These are phyloP conservation scores for Sericinus montela DNA, from an alignment of 2,888 invertebrate genomes.

Conservation along the genomic window DNA sequence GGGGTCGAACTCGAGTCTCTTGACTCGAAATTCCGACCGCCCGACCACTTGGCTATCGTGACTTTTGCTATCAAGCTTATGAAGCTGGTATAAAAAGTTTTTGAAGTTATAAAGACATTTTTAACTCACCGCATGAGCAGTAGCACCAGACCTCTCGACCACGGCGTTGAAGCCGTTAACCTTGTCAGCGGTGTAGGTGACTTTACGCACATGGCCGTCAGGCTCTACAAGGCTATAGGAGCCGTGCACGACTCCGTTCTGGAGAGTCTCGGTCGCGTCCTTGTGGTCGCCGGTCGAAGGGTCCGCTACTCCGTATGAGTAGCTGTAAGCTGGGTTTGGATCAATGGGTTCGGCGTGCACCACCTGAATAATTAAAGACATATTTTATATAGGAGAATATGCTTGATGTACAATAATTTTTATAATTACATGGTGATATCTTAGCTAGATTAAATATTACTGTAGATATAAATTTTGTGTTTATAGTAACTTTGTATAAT, in stretches of 20 bases:
- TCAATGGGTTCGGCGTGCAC: conserved; percentile 69
- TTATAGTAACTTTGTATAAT: too few species aligned
- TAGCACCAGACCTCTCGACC: conserved; percentile 67
- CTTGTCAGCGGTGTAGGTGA: conserved; percentile 76
- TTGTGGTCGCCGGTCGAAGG: conserved; percentile 75
- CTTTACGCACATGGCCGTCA: conserved; percentile 69
- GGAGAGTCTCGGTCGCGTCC: conserved; percentile 68
- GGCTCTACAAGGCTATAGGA: conserved; percentile 76
- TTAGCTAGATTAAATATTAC: too few species aligned
- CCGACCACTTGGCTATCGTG: too few species aligned
- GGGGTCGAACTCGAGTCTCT: too few species aligned
- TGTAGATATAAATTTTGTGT: too few species aligned
- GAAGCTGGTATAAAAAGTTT: too few species aligned
- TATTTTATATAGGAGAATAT: too few species aligned
- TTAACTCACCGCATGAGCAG: conserved; percentile 49
- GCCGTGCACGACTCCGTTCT: conserved; percentile 76
- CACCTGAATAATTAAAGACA: conserved; percentile 34
- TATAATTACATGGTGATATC: too few species aligned
- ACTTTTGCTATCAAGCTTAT: too few species aligned
- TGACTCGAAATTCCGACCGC: too few species aligned
- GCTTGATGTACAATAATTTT: too few species aligned
- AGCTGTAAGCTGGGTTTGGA: conserved; percentile 75
- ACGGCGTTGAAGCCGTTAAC: conserved; percentile 76
- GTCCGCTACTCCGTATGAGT: conserved; percentile 73
- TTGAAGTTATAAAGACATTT: too few species aligned